Base-by-base conservation (phyloP, 2,888 invertebrate species). In the Falcaria lacertinaria region DNA sequence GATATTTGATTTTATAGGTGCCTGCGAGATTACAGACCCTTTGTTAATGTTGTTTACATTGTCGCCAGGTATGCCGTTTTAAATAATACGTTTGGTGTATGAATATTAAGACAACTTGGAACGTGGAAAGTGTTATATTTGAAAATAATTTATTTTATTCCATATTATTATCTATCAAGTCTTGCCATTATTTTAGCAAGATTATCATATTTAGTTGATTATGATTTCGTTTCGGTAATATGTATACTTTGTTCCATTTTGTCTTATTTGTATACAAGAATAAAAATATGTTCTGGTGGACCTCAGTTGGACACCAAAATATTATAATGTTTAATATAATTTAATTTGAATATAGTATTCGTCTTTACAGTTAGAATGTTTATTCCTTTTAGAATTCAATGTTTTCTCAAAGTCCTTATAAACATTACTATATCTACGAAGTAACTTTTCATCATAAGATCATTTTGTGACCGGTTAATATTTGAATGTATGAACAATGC, bases 21-120 rank as follows among this genome's bases (percentile, higher is more conserved):
- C 88, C 88, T 89, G 89, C 81, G 86, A 76, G 85, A 77, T 77
- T 75, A 69, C 78, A 80, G 74, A 80, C 82, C 87, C 84, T 87
- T 87, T 84, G 62, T 88, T 84, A 87, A 82, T 87, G 88, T 89
- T 89, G 89, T 89, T 89, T 89, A 89, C 89, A 89, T 89, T 88
- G 89, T 89, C 89, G 89, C 89, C 89, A 89, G 89, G 89, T 89
- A 89, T 87, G 88, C 85, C 74, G 84, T 82, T 80, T 81, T 74
- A 69, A 50, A 76, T 84, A 76, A 76, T 83, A 83, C 62, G 70
- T 79, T 77, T 74, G 54, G 56, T 77, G 65, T 74, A 53, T 64
- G 71, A 69, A 62, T 57, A 48, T 52, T 63, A 46, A 47, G 60
- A 61, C 50, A 64, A 66, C 58, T 68, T 73, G 65, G 69, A 57